A percentile compares a stretch with the other conserved stretches of the same genome.
These are phyloP conservation scores for Corythaixoides concolor DNA, from an alignment of 2,113 vertebrate species.

Conservation along the genomic window DNA sequence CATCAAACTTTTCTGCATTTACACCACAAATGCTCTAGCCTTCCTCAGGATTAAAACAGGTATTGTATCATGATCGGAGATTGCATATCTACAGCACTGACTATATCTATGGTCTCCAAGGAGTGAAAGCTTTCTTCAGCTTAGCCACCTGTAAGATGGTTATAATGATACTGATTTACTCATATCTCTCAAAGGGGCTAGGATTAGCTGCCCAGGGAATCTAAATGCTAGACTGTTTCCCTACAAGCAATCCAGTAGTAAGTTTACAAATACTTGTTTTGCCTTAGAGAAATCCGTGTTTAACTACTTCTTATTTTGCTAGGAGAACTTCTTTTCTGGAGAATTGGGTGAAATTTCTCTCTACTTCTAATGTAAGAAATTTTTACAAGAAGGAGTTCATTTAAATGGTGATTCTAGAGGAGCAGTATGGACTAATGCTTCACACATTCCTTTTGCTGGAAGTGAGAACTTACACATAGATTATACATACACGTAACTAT, in stretches of 20 bases:
- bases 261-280: slow-evolving; percentile 36
- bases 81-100: background rate
- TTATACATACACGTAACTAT: background rate
- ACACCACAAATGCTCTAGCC: background rate
- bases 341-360: background rate
- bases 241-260: background rate
- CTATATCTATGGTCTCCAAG: background rate
- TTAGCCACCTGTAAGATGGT: background rate
- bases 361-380: background rate
- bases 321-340: slow-evolving; percentile 8
- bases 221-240: background rate
- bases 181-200: background rate
- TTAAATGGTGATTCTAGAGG: background rate
- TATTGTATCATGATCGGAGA: fast-evolving
- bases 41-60: background rate
- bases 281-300: slow-evolving; percentile 20
- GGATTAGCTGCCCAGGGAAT: background rate
- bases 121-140: background rate
- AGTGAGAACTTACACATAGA: background rate
- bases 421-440: background rate
- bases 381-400: background rate
- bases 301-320: background rate
- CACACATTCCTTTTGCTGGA: background rate
- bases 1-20: background rate
- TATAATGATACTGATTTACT: background rate